Evolutionary conservation across 2,888 invertebrate genomes (phyloP).

Genomic region (Lasioglossum morio): DNA sequence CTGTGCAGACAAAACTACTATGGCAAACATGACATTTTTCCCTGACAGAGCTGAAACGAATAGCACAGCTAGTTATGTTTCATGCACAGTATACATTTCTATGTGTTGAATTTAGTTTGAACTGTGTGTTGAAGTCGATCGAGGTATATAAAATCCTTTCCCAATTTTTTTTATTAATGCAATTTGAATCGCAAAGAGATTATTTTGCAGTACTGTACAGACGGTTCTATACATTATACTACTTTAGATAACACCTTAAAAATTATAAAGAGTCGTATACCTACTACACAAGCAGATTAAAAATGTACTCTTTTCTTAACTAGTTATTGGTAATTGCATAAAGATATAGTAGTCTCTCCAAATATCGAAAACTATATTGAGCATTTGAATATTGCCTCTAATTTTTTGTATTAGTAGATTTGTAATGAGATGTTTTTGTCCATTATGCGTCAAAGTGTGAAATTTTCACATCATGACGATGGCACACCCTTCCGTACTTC

Average conservation of each 20-base stretch:
- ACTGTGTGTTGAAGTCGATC: not conserved
- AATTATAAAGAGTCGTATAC: too few species aligned
- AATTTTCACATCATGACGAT: not conserved
- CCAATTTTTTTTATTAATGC: not conserved
- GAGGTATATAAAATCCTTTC: not conserved
- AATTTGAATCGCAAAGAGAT: too few species aligned
- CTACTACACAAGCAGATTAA: too few species aligned
- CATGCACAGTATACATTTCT: not conserved
- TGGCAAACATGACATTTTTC: not conserved
- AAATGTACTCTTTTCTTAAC: too few species aligned
- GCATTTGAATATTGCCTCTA: not conserved
- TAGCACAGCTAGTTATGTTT: not conserved
- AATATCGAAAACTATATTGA: not conserved
- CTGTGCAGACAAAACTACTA: not conserved
- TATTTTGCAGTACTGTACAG: too few species aligned
- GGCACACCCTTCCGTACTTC: not conserved
- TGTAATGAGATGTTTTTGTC: not conserved
- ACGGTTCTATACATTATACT: too few species aligned
- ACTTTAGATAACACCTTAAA: too few species aligned
- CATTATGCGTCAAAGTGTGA: not conserved
- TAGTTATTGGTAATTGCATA: not conserved
- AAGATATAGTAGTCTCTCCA: not conserved
- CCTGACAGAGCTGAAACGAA: not conserved
- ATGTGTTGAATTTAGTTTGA: not conserved
- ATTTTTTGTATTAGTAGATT: not conserved